A percentile compares a stretch with the other conserved stretches of the same genome.
These are phyloP conservation scores for Elgonia sp. DNA, from an alignment of 2,888 invertebrate genomes.

Conservation along the genomic window DNA sequence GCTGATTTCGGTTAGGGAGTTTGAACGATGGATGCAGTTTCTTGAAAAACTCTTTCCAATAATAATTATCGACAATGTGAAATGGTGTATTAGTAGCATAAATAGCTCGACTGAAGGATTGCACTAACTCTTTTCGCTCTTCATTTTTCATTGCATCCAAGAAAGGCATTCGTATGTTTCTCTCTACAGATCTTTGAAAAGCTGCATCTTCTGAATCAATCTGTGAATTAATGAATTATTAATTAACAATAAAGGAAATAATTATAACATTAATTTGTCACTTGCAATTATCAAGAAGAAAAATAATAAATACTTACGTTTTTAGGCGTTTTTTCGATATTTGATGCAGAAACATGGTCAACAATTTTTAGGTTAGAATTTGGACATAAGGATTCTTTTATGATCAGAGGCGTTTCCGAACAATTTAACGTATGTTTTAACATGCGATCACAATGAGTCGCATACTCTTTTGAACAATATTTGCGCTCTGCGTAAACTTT, in stretches of 20 bases:
- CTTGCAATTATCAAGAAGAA: background rate
- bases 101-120: constrained; percentile 40
- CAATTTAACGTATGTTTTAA: constrained; percentile 14
- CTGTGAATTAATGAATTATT: too few species aligned
- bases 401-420: constrained; percentile 7
- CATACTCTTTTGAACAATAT: constrained; percentile 35
- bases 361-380: constrained; percentile 13
- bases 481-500: constrained; percentile 35
- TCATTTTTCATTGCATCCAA: constrained; percentile 32
- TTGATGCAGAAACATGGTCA: background rate
- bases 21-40: constrained; percentile 29
- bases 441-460: constrained; percentile 33
- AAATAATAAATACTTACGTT: constrained; percentile 6
- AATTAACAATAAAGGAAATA: too few species aligned
- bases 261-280: too few species aligned
- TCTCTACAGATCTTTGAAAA: background rate
- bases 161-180: constrained; percentile 1
- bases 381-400: constrained; percentile 17
- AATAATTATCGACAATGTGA: constrained; percentile 38
- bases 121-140: constrained; percentile 3
- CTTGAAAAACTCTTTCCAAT: constrained; percentile 42
- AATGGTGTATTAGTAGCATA: constrained; percentile 36
- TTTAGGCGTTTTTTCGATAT: background rate
- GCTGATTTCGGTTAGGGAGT: constrained; percentile 7
- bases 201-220: background rate